Conservation (phyloP, 2,113 vertebrate genomes). For the Eptesicus fuscus region DNA sequence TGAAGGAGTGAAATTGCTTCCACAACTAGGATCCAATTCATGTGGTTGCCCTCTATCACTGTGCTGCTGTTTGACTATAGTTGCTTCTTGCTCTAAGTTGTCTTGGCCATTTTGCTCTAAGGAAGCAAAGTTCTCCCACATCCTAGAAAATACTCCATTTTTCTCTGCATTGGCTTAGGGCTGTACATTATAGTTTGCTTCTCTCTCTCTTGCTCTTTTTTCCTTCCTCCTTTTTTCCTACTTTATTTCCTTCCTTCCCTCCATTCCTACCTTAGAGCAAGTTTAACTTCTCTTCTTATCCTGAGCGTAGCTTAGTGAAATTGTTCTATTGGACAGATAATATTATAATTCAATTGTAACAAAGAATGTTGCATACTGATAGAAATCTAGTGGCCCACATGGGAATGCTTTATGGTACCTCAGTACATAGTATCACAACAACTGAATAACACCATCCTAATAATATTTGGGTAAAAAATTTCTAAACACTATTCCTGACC, state of each 20-base stretch:
- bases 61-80: not conserved
- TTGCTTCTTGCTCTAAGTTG: not conserved
- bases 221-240: not conserved
- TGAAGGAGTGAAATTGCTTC: constrained; percentile 28
- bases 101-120: not conserved
- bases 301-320: constrained; percentile 4
- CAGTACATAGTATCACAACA: not conserved
- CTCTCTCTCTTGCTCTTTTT: not conserved
- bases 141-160: constrained; percentile 12
- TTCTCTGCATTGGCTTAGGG: constrained; percentile 5
- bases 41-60: not conserved
- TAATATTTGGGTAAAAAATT: constrained; percentile 3
- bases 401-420: not conserved
- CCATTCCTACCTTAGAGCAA: not conserved
- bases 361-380: not conserved
- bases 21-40: not conserved
- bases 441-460: not conserved
- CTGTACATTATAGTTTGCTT: not conserved
- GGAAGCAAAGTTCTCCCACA: not conserved
- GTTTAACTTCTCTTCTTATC: not conserved
- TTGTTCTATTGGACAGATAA: not conserved
- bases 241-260: not conserved
- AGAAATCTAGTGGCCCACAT: not conserved
- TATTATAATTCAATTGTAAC: not conserved
- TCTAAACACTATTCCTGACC: not conserved